Conservation (phyloP, 2,797 vertebrate genomes). For the Danio tinwini region DNA sequence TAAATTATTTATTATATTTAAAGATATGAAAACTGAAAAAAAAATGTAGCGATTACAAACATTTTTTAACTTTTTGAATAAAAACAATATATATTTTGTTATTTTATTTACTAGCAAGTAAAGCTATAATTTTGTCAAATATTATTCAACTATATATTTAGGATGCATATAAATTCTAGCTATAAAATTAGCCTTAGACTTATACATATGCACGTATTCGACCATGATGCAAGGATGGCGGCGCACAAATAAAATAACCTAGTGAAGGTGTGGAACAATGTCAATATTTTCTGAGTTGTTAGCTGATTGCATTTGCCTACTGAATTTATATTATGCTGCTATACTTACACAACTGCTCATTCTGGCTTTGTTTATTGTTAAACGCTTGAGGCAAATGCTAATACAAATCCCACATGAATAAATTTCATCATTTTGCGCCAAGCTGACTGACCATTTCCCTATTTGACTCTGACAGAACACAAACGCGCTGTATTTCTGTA, state of each 20-base stretch:
- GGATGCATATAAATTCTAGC: background rate
- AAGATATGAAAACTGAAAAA: no score
- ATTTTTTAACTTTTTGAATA: no score
- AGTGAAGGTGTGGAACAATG: background rate
- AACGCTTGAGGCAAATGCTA: conserved; percentile 35
- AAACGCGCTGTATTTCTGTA: background rate
- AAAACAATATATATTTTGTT: no score
- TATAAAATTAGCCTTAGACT: background rate
- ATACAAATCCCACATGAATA: conserved; percentile 42
- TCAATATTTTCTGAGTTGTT: background rate
- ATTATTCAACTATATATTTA: background rate
- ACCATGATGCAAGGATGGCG: background rate
- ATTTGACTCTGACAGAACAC: background rate
- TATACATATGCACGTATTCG: no score
- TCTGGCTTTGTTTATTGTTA: conserved; percentile 39
- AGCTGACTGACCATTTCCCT: conserved; percentile 31
- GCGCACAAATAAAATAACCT: background rate
- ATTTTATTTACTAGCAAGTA: no score
- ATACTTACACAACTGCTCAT: conserved; percentile 11
- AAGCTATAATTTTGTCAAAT: no score
- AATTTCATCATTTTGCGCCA: conserved; percentile 31
- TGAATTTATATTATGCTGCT: conserved; percentile 7
- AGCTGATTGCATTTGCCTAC: background rate
- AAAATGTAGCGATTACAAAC: no score
- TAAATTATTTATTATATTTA: no score